phyloP scores from a whole-genome alignment of 37 sponge, comb jelly and placozoan species.

The Ephydatia muelleri region DNA sequence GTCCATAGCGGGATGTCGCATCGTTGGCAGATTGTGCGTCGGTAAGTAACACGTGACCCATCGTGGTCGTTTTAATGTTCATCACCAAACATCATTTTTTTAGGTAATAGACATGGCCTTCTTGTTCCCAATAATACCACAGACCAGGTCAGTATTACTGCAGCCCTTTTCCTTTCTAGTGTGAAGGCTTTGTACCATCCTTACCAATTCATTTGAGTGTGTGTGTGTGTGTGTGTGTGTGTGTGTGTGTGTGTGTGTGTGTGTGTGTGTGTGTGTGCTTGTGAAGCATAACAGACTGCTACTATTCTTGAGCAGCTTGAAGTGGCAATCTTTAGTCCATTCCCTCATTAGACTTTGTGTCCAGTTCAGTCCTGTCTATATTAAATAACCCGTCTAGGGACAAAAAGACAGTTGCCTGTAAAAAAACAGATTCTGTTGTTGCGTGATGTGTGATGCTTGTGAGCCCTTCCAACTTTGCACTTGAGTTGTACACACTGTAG shows the following conservation, averaged over 20 bases:
- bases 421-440: background rate
- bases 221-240: conserved; percentile 4
- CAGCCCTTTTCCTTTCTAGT: background rate
- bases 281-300: no score
- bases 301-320: no score
- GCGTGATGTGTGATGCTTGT: background rate
- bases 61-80: background rate
- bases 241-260: background rate
- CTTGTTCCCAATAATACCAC: conserved; percentile 93
- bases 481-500: conserved; percentile 13
- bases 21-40: conserved; percentile 88
- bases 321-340: no score
- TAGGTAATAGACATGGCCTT: conserved; percentile 96
- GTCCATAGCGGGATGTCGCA: conserved; percentile 94
- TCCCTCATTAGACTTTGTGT: no score
- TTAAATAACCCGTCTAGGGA: no score
- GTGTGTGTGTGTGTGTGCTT: background rate
- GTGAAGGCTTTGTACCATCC: background rate
- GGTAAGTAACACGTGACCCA: conserved; percentile 54
- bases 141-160: conserved; percentile 59
- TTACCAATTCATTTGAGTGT: no score
- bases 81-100: background rate
- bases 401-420: no score
- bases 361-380: no score
- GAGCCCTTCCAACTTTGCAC: background rate